phyloP scores from a whole-genome alignment of 2,113 vertebrate species.

The Numenius arquata region DNA sequence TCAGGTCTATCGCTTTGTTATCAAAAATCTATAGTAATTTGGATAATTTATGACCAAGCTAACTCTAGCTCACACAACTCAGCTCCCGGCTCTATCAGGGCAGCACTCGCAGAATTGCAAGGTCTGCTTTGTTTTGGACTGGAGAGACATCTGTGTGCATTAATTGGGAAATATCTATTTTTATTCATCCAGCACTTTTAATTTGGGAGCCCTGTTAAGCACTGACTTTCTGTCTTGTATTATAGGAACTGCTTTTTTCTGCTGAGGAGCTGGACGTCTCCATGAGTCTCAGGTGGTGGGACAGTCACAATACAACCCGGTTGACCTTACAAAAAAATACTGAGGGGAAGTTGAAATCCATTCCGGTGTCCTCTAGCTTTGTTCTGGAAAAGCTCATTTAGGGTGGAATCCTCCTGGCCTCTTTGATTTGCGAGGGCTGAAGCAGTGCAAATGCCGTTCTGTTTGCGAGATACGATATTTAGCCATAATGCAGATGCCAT shows the following conservation, averaged over 20 bases:
- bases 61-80: not conserved
- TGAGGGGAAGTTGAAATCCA: not conserved
- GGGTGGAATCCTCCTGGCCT: not conserved
- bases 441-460: not conserved
- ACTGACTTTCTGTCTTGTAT: not conserved
- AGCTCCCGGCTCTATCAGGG: not conserved
- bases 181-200: not conserved
- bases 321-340: not conserved
- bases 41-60: not conserved
- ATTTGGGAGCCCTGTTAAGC: not conserved
- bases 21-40: slow-evolving; percentile 2
- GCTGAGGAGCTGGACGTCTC: not conserved
- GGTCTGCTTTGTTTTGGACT: slow-evolving; percentile 11
- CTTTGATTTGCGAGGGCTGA: not conserved
- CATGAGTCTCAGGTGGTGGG: not conserved
- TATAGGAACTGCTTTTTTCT: not conserved
- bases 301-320: not conserved
- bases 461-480: not conserved
- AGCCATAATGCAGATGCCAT: slow-evolving; percentile 44
- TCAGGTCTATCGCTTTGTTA: not conserved
- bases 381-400: not conserved
- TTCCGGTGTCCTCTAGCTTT: not conserved
- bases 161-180: not conserved
- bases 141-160: not conserved
- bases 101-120: not conserved